Base-by-base conservation (phyloP, 2,113 vertebrate species). In the Lampris incognitus region DNA sequence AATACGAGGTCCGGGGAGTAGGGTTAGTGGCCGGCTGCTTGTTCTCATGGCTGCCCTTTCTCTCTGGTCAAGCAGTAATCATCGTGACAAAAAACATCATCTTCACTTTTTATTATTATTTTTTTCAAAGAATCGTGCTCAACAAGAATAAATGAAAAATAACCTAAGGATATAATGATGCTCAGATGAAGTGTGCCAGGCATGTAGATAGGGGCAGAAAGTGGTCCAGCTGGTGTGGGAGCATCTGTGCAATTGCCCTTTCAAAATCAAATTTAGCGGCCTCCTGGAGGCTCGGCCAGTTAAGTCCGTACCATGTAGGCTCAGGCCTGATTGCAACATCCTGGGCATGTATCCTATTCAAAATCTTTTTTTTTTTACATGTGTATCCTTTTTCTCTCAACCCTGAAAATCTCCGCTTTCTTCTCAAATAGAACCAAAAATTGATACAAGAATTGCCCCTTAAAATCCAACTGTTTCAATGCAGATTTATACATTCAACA, bases 41-140 rank as follows among this genome's bases (percentile, higher is more conserved):
- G 49, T 81, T 83, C 65, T 70, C 78, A 71, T 67, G 77, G 54
- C 73, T 72, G 60, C 9, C 51, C 42, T 72, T 59, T 60, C n/a
- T 51, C 8, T 76, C 72, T 79, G 63, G 83, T 88, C 66, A 84
- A 79, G 48, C 66, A 65, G 51, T 13, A 84, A 84, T 73, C 75
- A 9, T 60, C 41, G 8, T 72, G 55, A 81, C 54, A 72, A 71
- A 72, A 71, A 64, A 67, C 50, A 50, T 41, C 60, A 68, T 24
- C 51, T 56, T 40, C 1, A 46, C 63, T 78, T 70, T 76, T 56
- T 24, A 24, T 24, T 24, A 24, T 24, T 24, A 24, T 24, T 24
- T 24, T 24, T 24, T 24, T 24, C 24, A 24, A 24, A 24, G 24
- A 24, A 24, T 24, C 24, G 24, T 24, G 24, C 24, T 24, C 24